Evolutionary conservation across 2,888 invertebrate genomes (phyloP).

Genomic region (Oegoconia quadripuncta): DNA sequence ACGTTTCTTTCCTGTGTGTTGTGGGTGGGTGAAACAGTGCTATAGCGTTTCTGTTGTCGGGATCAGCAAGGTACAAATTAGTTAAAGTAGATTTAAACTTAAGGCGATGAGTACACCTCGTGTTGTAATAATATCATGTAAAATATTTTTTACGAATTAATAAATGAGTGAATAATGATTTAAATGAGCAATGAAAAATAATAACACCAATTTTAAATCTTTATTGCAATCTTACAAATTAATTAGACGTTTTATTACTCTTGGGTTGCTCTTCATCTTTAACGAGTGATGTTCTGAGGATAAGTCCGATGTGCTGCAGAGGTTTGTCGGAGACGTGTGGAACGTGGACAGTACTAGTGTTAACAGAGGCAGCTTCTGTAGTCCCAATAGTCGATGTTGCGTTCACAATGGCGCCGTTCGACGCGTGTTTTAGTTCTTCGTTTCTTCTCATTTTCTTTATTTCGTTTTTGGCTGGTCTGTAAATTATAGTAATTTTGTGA

Average conservation of each 20-base stretch:
- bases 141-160: too few relatives aligned
- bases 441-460: slow-evolving; percentile 30
- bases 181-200: too few relatives aligned
- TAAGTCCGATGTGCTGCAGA: slow-evolving; percentile 32
- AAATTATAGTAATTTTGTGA: slow-evolving; percentile 11
- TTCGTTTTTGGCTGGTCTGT: slow-evolving; percentile 49
- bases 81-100: too few relatives aligned
- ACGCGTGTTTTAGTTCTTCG: slow-evolving; percentile 20
- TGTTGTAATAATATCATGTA: too few relatives aligned
- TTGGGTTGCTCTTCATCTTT: background rate
- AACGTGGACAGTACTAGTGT: background rate
- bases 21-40: too few relatives aligned
- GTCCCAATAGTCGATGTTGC: background rate
- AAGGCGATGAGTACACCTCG: too few relatives aligned
- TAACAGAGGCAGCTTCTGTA: too few relatives aligned
- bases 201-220: background rate
- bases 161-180: too few relatives aligned
- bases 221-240: background rate
- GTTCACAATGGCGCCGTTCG: background rate
- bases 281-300: slow-evolving; percentile 23
- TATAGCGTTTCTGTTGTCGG: too few relatives aligned
- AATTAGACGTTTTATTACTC: background rate
- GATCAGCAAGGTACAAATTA: too few relatives aligned
- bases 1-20: too few relatives aligned
- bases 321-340: slow-evolving; percentile 21